A percentile compares a stretch with the other conserved stretches of the same genome.
Evolutionary conservation across 2,113 vertebrate genomes (phyloP).

Genomic region (Vombatus ursinus): DNA sequence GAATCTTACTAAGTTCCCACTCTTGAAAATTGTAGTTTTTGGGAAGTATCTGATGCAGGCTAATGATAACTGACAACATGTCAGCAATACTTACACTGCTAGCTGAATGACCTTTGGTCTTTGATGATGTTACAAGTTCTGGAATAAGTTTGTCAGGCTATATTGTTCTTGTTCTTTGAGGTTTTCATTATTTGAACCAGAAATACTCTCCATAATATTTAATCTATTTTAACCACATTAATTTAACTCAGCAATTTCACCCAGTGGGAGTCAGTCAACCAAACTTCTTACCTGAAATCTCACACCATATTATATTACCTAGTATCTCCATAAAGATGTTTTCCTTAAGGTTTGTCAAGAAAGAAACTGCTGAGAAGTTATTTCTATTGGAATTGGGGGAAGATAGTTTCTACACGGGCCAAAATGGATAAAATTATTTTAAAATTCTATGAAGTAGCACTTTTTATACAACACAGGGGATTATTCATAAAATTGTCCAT

Average conservation of each 20-base stretch:
- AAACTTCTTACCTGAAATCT: constrained; percentile 17
- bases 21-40: constrained; percentile 6
- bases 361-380: constrained; percentile 15
- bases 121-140: background rate
- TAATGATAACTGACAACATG: background rate
- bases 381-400: constrained; percentile 17
- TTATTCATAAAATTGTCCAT: background rate
- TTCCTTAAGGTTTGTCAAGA: background rate
- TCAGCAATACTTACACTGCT: background rate
- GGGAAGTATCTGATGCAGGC: background rate
- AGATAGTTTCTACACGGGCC: background rate
- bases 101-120: background rate
- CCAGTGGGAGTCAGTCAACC: background rate
- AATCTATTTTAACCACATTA: constrained; percentile 1
- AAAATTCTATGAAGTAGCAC: background rate
- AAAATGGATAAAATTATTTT: constrained; percentile 4
- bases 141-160: background rate
- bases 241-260: constrained; percentile 29
- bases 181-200: constrained; percentile 39
- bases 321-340: constrained; percentile 4
- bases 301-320: background rate
- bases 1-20: background rate
- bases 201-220: constrained; percentile 12
- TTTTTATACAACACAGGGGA: background rate
- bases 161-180: constrained; percentile 17